Conservation (phyloP, 2,888 invertebrate genomes). For the Torymus texanus region DNA sequence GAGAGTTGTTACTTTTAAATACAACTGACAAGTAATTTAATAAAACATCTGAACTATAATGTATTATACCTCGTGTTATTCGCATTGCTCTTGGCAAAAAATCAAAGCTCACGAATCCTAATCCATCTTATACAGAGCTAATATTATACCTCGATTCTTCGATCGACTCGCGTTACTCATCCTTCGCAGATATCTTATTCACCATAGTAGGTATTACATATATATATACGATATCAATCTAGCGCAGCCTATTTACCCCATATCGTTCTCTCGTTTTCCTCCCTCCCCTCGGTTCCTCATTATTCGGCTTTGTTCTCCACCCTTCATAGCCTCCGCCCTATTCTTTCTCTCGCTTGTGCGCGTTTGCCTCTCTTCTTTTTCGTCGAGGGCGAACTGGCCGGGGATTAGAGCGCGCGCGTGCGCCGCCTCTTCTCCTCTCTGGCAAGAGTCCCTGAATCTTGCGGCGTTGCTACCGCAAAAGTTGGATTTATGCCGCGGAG, state of each 20-base stretch:
- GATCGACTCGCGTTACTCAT: too few relatives aligned
- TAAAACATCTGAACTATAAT: too few relatives aligned
- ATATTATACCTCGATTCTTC: too few relatives aligned
- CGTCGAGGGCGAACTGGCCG: slow-evolving; percentile 34
- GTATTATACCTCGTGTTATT: too few relatives aligned
- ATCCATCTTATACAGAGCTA: too few relatives aligned
- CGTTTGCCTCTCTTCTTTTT: neutral
- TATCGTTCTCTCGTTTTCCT: slow-evolving; percentile 2
- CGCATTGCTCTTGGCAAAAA: too few relatives aligned
- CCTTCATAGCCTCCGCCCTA: neutral
- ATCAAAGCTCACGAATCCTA: too few relatives aligned
- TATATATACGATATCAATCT: too few relatives aligned
- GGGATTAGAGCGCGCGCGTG: slow-evolving; percentile 68
- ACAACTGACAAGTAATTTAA: too few relatives aligned
- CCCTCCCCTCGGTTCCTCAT: slow-evolving; percentile 34
- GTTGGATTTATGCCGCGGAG: slow-evolving; percentile 72
- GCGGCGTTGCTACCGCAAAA: slow-evolving; percentile 67
- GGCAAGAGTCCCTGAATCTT: slow-evolving; percentile 73
- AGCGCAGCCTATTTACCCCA: slow-evolving; percentile 8
- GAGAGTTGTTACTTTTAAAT: too few relatives aligned
- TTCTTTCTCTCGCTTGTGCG: slow-evolving; percentile 20
- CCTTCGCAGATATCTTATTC: too few relatives aligned
- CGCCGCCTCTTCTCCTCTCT: slow-evolving; percentile 63
- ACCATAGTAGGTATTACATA: too few relatives aligned
- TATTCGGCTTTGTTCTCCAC: slow-evolving; percentile 41